A percentile compares a stretch with the other conserved stretches of the same genome.
Evolutionary conservation across 1,140 invertebrate species (phyloP).

Genomic region (Linepithema humile): DNA sequence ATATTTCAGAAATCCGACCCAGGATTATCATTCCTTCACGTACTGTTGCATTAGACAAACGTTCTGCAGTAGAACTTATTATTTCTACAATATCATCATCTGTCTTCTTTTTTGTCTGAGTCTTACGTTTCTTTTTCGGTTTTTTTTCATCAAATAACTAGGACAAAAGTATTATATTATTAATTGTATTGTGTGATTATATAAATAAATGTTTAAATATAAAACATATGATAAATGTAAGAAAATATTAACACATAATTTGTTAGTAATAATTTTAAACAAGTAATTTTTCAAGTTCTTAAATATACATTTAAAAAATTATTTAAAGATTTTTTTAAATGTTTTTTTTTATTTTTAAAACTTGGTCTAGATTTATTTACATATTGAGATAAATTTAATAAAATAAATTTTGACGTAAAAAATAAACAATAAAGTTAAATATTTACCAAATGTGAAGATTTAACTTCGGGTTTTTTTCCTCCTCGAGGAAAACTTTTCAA

Average conservation of each 20-base stretch:
- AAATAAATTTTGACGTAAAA: neutral
- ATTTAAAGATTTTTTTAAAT: too few relatives aligned
- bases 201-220: neutral
- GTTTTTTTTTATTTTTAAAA: neutral
- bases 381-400: neutral
- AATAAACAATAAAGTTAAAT: slow-evolving; percentile 8
- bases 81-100: slow-evolving; percentile 6
- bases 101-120: slow-evolving; percentile 13
- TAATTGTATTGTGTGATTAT: neutral
- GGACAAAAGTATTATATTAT: neutral
- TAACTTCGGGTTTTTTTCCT: slow-evolving; percentile 64
- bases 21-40: slow-evolving; percentile 85
- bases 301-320: neutral
- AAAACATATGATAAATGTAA: neutral
- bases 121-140: slow-evolving; percentile 35
- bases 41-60: slow-evolving; percentile 70
- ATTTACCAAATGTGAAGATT: slow-evolving; percentile 59
- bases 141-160: slow-evolving; percentile 55
- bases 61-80: slow-evolving; percentile 60
- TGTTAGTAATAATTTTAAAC: too few relatives aligned
- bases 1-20: slow-evolving; percentile 84
- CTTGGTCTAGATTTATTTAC: neutral
- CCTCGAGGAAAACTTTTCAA: slow-evolving; percentile 75
- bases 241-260: neutral
- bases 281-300: neutral